These are phyloP conservation scores for Diplosoma virens DNA, from an alignment of 23 tunicate species.

Conservation along the genomic window DNA sequence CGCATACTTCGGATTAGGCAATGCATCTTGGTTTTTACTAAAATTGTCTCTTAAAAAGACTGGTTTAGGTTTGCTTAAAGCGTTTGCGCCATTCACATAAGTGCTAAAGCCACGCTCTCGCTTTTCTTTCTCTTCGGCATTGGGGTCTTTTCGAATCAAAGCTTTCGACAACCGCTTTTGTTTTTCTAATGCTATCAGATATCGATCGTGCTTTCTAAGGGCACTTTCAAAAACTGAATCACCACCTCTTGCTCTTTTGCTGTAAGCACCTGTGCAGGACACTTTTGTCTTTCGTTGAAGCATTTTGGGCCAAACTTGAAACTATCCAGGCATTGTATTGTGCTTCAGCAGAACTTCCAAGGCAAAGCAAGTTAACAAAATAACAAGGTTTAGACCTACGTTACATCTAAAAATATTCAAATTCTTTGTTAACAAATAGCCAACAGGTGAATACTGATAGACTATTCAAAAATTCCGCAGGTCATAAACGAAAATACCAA, in stretches of 20 bases:
- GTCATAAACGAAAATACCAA: too few relatives aligned
- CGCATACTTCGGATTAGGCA: not conserved
- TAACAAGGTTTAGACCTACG: too few relatives aligned
- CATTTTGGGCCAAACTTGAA: too few relatives aligned
- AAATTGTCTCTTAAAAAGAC: not conserved
- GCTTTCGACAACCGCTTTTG: constrained; percentile 44
- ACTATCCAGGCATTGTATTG: too few relatives aligned
- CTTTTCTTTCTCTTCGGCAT: constrained; percentile 58
- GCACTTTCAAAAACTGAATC: not conserved
- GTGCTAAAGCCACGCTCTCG: constrained; percentile 67
- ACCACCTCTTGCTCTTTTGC: not conserved
- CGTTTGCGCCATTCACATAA: constrained; percentile 98
- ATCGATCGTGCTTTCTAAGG: constrained; percentile 53
- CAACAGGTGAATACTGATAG: too few relatives aligned
- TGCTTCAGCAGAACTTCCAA: too few relatives aligned
- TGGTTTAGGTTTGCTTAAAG: not conserved
- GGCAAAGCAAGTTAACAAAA: too few relatives aligned
- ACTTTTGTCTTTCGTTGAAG: not conserved
- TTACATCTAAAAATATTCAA: too few relatives aligned
- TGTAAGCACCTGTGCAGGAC: not conserved
- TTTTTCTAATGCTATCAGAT: constrained; percentile 61
- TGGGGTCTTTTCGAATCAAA: constrained; percentile 19
- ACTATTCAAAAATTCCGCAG: too few relatives aligned
- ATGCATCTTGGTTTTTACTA: not conserved
- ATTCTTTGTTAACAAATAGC: too few relatives aligned